Conservation (phyloP, 2,113 vertebrate genomes). For the Equus quagga region DNA sequence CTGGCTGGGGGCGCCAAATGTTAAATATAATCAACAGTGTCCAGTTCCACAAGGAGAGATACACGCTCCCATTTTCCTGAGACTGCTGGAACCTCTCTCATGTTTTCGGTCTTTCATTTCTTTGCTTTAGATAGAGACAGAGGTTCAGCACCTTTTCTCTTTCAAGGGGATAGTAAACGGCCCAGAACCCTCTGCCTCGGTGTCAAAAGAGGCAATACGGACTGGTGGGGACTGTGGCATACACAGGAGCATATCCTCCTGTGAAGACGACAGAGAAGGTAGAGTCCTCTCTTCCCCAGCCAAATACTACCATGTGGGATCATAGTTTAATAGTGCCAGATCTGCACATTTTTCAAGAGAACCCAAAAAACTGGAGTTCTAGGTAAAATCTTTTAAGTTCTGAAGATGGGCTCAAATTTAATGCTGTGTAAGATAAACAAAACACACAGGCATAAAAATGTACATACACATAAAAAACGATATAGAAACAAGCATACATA, state of each 20-base stretch:
- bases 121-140: not conserved
- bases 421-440: not conserved
- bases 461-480: not conserved
- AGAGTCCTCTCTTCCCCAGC: not conserved
- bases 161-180: not conserved
- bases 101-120: not conserved
- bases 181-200: not conserved
- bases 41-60: not conserved
- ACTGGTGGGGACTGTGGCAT: not conserved
- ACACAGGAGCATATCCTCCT: not conserved
- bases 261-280: not conserved
- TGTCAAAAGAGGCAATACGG: not conserved
- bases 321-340: not conserved
- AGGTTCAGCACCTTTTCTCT: not conserved
- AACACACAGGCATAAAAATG: not conserved
- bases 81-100: not conserved
- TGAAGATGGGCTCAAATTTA: constrained; percentile 7
- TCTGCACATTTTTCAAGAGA: not conserved
- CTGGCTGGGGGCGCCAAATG: not conserved
- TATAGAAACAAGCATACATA: not conserved
- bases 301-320: not conserved
- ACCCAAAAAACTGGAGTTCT: constrained; percentile 14
- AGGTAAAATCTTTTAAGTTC: not conserved
- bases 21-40: not conserved
- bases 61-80: not conserved